Evolutionary conservation across 2,888 invertebrate species (phyloP), one percentile per base, ranked within the genome.

Genomic region (Spodoptera exigua): DNA sequence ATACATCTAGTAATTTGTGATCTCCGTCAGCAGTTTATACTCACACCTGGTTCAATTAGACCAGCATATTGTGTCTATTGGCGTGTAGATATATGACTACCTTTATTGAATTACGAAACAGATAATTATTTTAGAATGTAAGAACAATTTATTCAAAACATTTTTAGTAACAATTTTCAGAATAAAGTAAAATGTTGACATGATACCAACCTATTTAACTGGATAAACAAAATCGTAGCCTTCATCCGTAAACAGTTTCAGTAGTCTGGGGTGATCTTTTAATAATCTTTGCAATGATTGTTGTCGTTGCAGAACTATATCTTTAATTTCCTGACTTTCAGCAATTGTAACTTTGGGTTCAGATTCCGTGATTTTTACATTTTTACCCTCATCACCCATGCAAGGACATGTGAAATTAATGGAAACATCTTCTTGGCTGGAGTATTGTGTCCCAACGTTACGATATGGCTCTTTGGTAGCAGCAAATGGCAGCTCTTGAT

Each of bases 221-320:
- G 49, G 57, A 11, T 77, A 77, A 32, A 69, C 47, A 73, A 87
- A 87, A 79, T 90, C 86, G 71, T 86, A 91, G 74, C 74, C 79
- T 84, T 93, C 92, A 53, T 93, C 91, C 1, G 88, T 90, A 64
- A 93, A 89, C 56, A 92, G 66, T 74, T 92, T 87, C 3, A 90
- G 78, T 53, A 93, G 79, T 45, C 89, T 89, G 11, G 91, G 89
- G 76, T 90, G 82, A 41, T 83, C 58, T 16, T 84, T 74, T 16
- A 92, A 61, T 11, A 93, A 36, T 56, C 74, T 76, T 46, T 75
- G 68, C n/a, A 93, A 37, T 36, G 91, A 91, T 36, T 44, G 46
- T 68, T 84, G 87, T 2, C 93, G 89, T 63, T 80, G 86, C 7
- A 53, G 35, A 17, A 87, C 47, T 59, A 87, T 78, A 21, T 83